These are phyloP conservation scores for Otolemur garnettii DNA, from an alignment of 2,113 vertebrate genomes.

Conservation along the genomic window DNA sequence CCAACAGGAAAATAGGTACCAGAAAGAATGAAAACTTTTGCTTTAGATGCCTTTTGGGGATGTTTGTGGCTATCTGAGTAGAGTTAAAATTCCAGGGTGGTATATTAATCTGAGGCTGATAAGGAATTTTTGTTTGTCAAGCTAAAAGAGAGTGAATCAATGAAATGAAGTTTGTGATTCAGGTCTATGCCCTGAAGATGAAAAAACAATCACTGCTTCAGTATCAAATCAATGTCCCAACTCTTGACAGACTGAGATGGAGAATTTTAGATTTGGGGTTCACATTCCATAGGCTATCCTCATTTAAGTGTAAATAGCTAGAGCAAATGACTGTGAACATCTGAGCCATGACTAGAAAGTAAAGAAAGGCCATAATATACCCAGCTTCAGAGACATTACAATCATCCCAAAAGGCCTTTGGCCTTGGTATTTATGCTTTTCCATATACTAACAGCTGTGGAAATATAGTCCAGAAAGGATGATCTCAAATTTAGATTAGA, in stretches of 20 bases:
- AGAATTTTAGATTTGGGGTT: conserved; percentile 23
- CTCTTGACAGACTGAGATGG: background rate
- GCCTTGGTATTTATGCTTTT: background rate
- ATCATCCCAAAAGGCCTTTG: background rate
- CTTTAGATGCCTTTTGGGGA: background rate
- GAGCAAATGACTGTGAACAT: background rate
- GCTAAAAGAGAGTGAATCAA: background rate
- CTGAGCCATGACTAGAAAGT: background rate
- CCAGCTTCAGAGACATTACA: background rate
- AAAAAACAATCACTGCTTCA: background rate
- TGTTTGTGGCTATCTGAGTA: background rate
- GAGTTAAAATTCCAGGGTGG: background rate
- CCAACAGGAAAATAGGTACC: background rate
- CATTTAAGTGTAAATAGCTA: background rate
- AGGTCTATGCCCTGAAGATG: background rate
- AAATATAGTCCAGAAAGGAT: background rate
- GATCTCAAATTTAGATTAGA: conserved; percentile 40
- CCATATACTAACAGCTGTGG: background rate
- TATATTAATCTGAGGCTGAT: background rate
- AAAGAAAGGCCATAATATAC: background rate
- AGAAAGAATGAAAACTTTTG: background rate
- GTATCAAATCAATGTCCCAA: background rate
- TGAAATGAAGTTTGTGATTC: background rate
- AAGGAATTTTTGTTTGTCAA: background rate
- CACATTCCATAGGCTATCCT: background rate